Percentiles rank a stretch among this genome's conserved stretches.
Evolutionary conservation across 2,797 vertebrate species (phyloP).

Genomic region (Carduelis carduelis): DNA sequence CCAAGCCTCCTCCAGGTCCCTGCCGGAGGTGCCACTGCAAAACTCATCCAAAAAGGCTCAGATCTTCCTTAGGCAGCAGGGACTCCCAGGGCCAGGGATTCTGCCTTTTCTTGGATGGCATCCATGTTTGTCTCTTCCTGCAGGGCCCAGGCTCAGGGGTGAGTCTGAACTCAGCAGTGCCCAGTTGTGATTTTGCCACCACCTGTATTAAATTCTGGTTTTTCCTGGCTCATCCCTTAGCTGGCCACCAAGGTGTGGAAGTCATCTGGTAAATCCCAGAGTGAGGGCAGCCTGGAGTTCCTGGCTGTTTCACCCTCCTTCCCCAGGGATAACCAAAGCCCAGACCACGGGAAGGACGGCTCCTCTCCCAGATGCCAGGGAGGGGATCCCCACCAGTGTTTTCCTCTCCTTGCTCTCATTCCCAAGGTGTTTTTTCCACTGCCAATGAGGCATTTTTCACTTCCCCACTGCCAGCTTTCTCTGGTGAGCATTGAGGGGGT

Average conservation of each 20-base stretch:
- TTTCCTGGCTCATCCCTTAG: background rate
- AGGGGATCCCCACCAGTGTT: background rate
- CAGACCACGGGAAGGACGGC: accelerated
- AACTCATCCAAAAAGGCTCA: background rate
- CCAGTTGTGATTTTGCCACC: background rate
- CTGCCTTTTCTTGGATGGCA: accelerated
- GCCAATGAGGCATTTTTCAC: background rate
- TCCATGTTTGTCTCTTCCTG: background rate
- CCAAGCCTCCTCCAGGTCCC: background rate
- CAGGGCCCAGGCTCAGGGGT: background rate
- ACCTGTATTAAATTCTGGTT: accelerated
- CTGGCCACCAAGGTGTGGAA: background rate
- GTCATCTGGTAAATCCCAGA: background rate
- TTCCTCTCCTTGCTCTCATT: background rate
- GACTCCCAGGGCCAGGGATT: background rate
- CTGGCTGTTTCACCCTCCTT: background rate
- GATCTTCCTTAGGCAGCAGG: background rate
- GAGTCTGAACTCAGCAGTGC: background rate
- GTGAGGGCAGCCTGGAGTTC: accelerated
- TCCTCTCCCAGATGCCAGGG: background rate
- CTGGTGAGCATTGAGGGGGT: background rate
- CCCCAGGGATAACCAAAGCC: background rate
- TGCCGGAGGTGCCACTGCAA: background rate
- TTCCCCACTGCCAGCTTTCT: accelerated
- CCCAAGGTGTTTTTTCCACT: accelerated